Percentiles rank a stretch among this genome's conserved stretches.
Conservation (phyloP, 53 echinoderm and acorn worm genomes). For the Stichopus horrens region DNA sequence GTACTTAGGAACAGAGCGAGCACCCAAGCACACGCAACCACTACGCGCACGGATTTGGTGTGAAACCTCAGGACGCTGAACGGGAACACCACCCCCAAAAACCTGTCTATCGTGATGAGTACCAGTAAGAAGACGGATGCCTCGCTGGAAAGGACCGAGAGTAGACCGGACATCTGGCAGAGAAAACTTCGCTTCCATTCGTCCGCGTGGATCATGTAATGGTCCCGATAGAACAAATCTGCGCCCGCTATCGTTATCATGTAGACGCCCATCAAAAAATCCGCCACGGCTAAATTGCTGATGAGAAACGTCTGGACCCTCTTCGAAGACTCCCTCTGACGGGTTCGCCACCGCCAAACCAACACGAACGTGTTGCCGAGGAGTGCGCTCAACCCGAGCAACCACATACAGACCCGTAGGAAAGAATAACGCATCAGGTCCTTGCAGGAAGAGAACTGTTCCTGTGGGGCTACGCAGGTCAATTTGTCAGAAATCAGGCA, state of each 20-base stretch:
- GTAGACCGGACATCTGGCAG: conserved; percentile 85
- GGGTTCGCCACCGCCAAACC: conserved; percentile 72
- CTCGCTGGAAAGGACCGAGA: conserved; percentile 86
- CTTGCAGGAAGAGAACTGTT: conserved; percentile 87
- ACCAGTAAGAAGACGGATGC: conserved; percentile 85
- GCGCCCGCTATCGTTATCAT: conserved; percentile 93
- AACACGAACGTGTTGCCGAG: conserved; percentile 88
- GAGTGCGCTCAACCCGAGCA: conserved; percentile 84
- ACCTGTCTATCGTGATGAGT: conserved; percentile 86
- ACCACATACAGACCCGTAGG: conserved; percentile 90
- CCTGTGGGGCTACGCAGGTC: conserved; percentile 67
- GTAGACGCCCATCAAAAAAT: conserved; percentile 89
- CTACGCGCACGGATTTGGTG: conserved; percentile 80
- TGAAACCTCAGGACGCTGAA: conserved; percentile 85
- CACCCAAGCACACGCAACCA: conserved; percentile 72
- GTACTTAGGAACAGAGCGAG: conserved; percentile 78
- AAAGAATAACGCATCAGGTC: conserved; percentile 85
- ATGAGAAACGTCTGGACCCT: conserved; percentile 91
- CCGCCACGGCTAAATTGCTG: conserved; percentile 81
- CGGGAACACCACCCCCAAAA: conserved; percentile 91
- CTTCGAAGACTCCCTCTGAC: conserved; percentile 78
- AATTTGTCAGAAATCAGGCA: conserved; percentile 58
- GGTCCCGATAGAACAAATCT: conserved; percentile 80
- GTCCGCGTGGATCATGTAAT: conserved; percentile 89
- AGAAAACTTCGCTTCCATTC: conserved; percentile 84